phyloP scores from a whole-genome alignment of 2,113 vertebrate species.

The Empidonax traillii region DNA sequence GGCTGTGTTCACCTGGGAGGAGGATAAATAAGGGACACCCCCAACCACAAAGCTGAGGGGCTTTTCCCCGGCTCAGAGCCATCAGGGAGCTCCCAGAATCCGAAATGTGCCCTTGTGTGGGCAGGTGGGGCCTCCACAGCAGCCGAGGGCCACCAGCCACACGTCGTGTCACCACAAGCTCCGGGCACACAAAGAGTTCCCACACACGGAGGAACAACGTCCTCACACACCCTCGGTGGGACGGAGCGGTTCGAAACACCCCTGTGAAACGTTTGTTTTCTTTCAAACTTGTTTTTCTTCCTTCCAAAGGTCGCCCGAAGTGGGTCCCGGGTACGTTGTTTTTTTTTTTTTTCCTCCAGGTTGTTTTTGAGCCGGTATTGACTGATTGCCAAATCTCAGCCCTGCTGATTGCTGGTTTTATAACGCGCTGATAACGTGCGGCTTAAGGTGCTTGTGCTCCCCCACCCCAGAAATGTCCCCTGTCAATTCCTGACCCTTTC shows the following conservation, averaged over 20 bases:
- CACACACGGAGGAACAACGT: not conserved
- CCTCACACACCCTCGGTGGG: conserved; percentile 22
- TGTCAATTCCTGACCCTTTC: not conserved
- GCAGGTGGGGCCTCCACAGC: not conserved
- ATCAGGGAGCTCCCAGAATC: not conserved
- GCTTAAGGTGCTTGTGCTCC: not conserved
- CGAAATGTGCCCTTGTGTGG: accelerated
- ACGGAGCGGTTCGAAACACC: not conserved
- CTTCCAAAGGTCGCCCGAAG: conserved; percentile 62
- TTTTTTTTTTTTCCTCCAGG: not conserved
- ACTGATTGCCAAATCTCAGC: conserved; percentile 56
- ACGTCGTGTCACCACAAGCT: not conserved
- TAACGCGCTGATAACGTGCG: not conserved
- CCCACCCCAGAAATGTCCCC: not conserved
- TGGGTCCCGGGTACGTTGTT: not conserved
- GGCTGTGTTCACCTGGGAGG: not conserved
- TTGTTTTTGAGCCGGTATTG: conserved; percentile 23
- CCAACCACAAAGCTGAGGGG: not conserved
- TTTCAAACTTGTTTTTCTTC: conserved; percentile 68
- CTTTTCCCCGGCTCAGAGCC: accelerated
- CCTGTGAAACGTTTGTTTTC: conserved; percentile 36
- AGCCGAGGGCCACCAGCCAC: not conserved
- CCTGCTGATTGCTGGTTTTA: not conserved
- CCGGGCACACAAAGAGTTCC: not conserved
- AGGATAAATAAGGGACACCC: not conserved